Percentiles rank a stretch among this genome's conserved stretches.
phyloP scores from a whole-genome alignment of 1,140 invertebrate genomes.

The Zaprionus davidi region DNA sequence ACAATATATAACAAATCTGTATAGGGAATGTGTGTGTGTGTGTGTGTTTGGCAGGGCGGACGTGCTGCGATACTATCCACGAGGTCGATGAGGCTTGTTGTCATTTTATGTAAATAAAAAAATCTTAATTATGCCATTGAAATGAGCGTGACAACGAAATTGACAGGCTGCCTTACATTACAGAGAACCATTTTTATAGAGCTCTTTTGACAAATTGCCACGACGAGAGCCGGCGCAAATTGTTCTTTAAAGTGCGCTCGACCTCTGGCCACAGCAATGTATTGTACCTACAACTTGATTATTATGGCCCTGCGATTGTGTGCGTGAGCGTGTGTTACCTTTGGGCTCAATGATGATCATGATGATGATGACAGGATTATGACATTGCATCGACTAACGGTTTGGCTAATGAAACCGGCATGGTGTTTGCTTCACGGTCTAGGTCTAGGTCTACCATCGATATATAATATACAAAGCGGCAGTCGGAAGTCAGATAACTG shows the following conservation, averaged over 20 bases:
- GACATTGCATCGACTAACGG: conserved; percentile 47
- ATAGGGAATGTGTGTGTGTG: neutral
- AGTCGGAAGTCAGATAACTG: conserved; percentile 58
- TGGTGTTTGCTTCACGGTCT: conserved; percentile 58
- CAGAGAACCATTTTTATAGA: conserved; percentile 64
- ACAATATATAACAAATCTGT: neutral
- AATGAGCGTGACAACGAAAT: conserved; percentile 33
- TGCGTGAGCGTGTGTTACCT: neutral
- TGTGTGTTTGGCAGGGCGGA: conserved; percentile 43
- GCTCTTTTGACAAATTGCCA: conserved; percentile 64
- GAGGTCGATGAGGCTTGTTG: conserved; percentile 42
- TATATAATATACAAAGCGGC: conserved; percentile 51
- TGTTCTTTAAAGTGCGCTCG: conserved; percentile 70
- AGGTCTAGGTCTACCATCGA: conserved; percentile 67
- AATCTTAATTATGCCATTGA: conserved; percentile 68
- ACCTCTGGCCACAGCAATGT: conserved; percentile 53
- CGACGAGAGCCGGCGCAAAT: conserved; percentile 51
- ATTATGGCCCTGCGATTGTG: conserved; percentile 51
- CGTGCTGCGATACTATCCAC: conserved; percentile 49
- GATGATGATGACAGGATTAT: conserved; percentile 17
- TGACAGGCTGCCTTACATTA: conserved; percentile 30
- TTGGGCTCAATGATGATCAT: conserved; percentile 22
- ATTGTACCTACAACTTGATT: conserved; percentile 35
- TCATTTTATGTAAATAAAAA: conserved; percentile 46
- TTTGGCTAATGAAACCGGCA: conserved; percentile 25